A percentile compares a stretch with the other conserved stretches of the same genome.
Conservation (phyloP, 2,113 vertebrate species). For the Antigone vipio region DNA sequence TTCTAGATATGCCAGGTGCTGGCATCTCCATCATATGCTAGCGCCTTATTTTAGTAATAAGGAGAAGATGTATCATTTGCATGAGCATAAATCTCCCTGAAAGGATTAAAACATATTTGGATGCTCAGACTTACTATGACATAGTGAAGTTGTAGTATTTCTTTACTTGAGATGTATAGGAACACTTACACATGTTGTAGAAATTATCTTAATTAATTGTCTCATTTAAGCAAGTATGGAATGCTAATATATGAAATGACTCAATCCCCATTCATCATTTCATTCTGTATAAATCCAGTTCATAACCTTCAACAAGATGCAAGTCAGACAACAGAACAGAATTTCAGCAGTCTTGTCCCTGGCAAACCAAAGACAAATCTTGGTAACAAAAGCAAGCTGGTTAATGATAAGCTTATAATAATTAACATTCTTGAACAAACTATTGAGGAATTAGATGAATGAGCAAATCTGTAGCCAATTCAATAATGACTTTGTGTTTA, state of each 20-base stretch:
- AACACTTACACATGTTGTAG: neutral
- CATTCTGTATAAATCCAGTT: neutral
- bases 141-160: neutral
- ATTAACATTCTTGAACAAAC: constrained; percentile 6
- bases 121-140: neutral
- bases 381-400: neutral
- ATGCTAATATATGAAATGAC: neutral
- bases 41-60: neutral
- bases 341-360: neutral
- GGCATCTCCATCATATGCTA: neutral
- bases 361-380: neutral
- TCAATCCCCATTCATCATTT: neutral
- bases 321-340: neutral
- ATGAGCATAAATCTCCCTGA: neutral
- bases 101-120: neutral
- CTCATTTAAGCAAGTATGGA: neutral
- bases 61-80: neutral
- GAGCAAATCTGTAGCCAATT: neutral
- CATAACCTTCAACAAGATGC: neutral
- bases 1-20: neutral
- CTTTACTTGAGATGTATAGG: neutral
- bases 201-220: neutral
- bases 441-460: neutral
- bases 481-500: constrained; percentile 1
- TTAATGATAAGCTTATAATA: constrained; percentile 11